These are phyloP conservation scores for Masnerella sp. DNA, from an alignment of 2,888 invertebrate genomes.

Conservation along the genomic window DNA sequence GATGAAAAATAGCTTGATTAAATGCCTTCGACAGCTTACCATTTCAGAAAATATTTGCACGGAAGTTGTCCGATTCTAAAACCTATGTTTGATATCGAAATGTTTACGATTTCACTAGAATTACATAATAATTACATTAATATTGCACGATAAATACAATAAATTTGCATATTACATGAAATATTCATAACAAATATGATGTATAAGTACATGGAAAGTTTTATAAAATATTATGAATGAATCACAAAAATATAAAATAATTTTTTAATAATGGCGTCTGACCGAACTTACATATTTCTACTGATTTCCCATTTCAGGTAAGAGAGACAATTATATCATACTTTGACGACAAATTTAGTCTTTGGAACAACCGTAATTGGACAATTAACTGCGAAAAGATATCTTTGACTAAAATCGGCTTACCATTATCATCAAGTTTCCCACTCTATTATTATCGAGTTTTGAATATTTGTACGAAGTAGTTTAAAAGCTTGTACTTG, in stretches of 20 bases:
- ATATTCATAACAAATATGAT: too few species aligned
- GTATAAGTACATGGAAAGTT: too few species aligned
- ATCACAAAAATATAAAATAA: too few species aligned
- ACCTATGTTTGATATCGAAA: too few species aligned
- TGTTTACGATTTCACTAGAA: too few species aligned
- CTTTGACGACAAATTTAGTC: constrained; percentile 4
- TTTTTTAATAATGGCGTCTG: too few species aligned
- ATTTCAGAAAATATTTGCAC: constrained; percentile 16
- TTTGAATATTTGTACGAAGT: constrained; percentile 18
- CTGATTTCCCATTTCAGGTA: neutral
- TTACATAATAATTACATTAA: neutral
- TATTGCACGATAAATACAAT: neutral
- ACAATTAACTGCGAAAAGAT: constrained; percentile 28
- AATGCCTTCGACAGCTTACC: constrained; percentile 22
- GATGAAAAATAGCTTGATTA: constrained; percentile 37
- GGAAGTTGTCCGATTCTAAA: neutral
- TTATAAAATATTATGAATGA: too few species aligned
- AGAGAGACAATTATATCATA: constrained; percentile 1
- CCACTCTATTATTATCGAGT: too few species aligned
- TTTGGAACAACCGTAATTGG: constrained; percentile 12
- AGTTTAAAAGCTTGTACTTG: neutral
- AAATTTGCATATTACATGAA: neutral
- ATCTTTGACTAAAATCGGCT: constrained; percentile 14
- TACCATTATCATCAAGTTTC: constrained; percentile 24
- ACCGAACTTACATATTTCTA: neutral